Conservation (phyloP, 2,888 invertebrate genomes). For the Harmothoe impar region DNA sequence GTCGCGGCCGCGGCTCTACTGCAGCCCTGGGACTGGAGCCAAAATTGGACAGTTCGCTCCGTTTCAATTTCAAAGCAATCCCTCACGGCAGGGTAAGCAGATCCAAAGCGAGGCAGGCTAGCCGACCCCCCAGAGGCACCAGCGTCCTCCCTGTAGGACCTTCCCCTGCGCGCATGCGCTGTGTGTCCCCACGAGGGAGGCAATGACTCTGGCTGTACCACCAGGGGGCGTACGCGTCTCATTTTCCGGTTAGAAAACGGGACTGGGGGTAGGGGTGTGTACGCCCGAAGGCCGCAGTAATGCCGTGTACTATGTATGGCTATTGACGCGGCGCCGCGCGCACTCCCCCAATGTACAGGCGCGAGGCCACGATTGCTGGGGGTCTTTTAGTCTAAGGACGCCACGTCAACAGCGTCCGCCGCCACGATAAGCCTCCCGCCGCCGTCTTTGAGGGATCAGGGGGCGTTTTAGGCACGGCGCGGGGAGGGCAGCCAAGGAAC, state of each 20-base stretch:
- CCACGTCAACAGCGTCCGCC: neutral
- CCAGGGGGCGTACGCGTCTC: constrained; percentile 13
- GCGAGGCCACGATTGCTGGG: neutral
- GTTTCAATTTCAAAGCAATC: constrained; percentile 41
- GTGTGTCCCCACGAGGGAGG: neutral
- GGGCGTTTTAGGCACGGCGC: neutral
- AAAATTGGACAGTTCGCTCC: constrained; percentile 38
- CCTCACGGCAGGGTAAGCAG: constrained; percentile 30
- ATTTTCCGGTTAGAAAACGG: constrained; percentile 32
- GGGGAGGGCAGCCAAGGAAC: neutral
- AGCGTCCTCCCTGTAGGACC: constrained; percentile 1
- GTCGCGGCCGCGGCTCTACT: neutral
- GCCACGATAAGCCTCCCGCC: constrained; percentile 9
- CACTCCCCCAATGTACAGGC: neutral
- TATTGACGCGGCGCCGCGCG: constrained; percentile 10
- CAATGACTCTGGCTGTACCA: neutral
- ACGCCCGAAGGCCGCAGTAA: neutral
- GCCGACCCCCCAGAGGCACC: neutral
- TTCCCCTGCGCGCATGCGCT: neutral
- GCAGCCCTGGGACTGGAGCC: neutral
- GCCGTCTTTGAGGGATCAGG: constrained; percentile 42
- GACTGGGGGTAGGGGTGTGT: neutral
- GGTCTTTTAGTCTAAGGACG: neutral
- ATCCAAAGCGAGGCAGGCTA: neutral
- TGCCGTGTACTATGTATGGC: constrained; percentile 9